Evolutionary conservation across 2,888 invertebrate species (phyloP), one percentile per base, ranked within the genome.

Genomic region (Apomyelois bistriatella): DNA sequence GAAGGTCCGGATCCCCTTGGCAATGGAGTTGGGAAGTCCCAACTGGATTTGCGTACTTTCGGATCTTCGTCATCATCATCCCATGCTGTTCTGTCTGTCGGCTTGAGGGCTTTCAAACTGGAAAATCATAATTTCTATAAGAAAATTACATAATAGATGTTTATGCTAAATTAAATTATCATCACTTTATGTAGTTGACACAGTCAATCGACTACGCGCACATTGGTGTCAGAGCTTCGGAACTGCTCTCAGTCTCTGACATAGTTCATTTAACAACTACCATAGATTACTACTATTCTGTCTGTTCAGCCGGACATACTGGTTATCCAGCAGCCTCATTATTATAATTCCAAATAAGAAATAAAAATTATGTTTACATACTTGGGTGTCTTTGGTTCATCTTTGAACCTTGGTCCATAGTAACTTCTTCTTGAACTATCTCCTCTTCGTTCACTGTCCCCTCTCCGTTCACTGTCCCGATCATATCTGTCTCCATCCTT

Each of bases 1-100:
- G 82, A 62, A 53, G 59, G 49, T 7, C 71, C 65, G 6, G 63
- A 56, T 32, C 73, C 92, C 66, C 52, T 76, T 0, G 92, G 87
- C 62, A 92, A 91, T 0, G 98, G 98, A 0, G 98, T 98, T 0
- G 98, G 97, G 73, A 96, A 94, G 82, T 98, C 98, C 98, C 98
- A 99, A 50, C 94, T 93, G 0, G 98, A 98, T 64, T 93, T 94
- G 54, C 92, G 93, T 1, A 85, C 85, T 36, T 91, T 92, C 3
- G 91, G 89, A 48, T 95, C 95, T 60, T 96, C 96, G 59, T 96
- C 96, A 57, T 95, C 95, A 65, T 90, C 90, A 37, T 95, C 95
- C 95, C 95, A 95, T n/a, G 93, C 92, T 40, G 94, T 93, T 71
- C 92, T 94, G 46, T 92, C 92, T 0, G 93, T 92, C 13, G 92